phyloP scores from a whole-genome alignment of 2,797 vertebrate genomes.

The Ibycter americanus region DNA sequence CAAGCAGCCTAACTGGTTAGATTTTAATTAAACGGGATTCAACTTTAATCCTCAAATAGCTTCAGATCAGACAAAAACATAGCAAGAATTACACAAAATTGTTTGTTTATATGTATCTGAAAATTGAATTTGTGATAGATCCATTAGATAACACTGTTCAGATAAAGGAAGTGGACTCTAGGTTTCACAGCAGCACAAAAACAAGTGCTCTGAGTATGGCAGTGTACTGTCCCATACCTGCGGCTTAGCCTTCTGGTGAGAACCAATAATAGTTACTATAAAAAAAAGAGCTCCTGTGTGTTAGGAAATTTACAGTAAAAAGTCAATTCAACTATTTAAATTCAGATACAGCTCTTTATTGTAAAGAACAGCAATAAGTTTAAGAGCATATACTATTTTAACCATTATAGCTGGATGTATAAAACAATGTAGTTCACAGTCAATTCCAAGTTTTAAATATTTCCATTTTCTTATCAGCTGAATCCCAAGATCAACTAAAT shows the following conservation, averaged over 20 bases:
- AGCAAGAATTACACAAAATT: background rate
- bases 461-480: background rate
- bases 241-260: background rate
- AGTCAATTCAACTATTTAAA: background rate
- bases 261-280: background rate
- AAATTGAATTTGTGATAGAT: background rate
- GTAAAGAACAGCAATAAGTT: background rate
- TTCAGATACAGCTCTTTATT: background rate
- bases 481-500: slow-evolving; percentile 21
- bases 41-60: background rate
- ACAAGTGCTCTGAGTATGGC: background rate
- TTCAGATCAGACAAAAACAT: background rate
- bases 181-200: background rate
- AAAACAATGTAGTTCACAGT: background rate
- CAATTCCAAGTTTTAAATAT: background rate
- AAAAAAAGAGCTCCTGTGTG: background rate
- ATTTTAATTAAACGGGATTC: background rate
- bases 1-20: background rate
- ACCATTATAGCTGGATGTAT: background rate
- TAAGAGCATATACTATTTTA: background rate
- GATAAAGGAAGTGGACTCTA: background rate
- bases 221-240: background rate
- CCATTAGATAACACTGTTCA: background rate
- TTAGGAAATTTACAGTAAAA: background rate
- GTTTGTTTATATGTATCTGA: background rate